These are phyloP conservation scores for Dromococcyx pavoninus DNA, from an alignment of 2,797 vertebrate species.

Conservation along the genomic window DNA sequence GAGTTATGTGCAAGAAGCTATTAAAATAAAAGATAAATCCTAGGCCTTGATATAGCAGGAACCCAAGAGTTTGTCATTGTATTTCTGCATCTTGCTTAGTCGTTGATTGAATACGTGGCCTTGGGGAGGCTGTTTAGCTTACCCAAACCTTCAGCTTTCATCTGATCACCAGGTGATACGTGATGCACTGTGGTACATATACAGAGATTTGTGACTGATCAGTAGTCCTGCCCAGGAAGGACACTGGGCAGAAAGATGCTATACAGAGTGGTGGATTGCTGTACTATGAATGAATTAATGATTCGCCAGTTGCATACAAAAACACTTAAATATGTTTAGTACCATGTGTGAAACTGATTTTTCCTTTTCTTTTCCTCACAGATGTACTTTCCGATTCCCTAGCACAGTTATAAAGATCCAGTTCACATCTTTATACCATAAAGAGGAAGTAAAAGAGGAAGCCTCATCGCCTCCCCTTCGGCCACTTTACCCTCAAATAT, in stretches of 20 bases:
- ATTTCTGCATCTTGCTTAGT: background rate
- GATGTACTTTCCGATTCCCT: conserved; percentile 96
- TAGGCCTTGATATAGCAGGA: background rate
- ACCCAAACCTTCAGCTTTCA: background rate
- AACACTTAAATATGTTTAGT: background rate
- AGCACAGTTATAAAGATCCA: conserved; percentile 98
- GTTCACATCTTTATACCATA: conserved; percentile 88
- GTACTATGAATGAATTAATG: background rate
- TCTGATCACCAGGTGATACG: background rate
- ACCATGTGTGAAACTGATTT: background rate
- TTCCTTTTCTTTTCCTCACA: conserved; percentile 52
- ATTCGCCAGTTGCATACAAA: background rate
- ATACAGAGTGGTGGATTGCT: background rate
- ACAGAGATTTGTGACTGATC: background rate
- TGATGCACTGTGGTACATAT: background rate
- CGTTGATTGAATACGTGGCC: background rate
- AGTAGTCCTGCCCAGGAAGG: background rate
- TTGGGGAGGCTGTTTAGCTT: background rate
- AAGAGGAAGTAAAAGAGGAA: conserved; percentile 82
- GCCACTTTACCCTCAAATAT: conserved; percentile 93
- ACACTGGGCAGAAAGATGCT: background rate
- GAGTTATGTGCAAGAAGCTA: background rate
- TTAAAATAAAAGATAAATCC: background rate
- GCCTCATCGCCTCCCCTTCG: conserved; percentile 80
- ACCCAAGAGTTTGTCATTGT: background rate